Percentiles rank a stretch among this genome's conserved stretches.
Conservation (phyloP, 2,888 invertebrate genomes). For the Epinotia ramella region DNA sequence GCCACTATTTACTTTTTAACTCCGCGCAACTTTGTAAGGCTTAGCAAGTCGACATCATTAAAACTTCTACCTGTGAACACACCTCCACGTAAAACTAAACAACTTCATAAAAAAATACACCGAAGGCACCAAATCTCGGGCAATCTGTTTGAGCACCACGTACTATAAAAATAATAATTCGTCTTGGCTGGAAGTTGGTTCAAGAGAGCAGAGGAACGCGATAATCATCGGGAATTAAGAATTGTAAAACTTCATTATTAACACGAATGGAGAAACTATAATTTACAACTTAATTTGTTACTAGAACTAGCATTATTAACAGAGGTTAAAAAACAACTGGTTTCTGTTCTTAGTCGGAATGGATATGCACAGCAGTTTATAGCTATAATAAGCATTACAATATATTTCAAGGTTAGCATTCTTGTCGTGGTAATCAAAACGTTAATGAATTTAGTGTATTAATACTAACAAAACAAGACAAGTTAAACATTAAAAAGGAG, state of each 20-base stretch:
- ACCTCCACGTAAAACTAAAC: conserved; percentile 39
- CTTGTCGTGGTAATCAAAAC: no score
- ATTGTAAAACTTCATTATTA: conserved; percentile 22
- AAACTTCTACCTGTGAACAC: conserved; percentile 44
- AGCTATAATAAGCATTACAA: background rate
- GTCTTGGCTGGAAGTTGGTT: conserved; percentile 59
- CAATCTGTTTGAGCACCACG: conserved; percentile 77
- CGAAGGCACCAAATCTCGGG: conserved; percentile 78
- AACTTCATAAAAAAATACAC: conserved; percentile 47
- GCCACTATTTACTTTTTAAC: conserved; percentile 39
- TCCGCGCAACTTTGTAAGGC: conserved; percentile 40
- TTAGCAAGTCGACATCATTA: conserved; percentile 40
- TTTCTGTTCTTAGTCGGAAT: background rate
- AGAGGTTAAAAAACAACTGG: background rate
- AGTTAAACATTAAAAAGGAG: no score
- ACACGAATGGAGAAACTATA: conserved; percentile 11
- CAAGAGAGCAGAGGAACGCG: conserved; percentile 48
- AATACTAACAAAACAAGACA: background rate
- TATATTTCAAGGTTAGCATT: background rate
- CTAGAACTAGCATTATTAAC: background rate
- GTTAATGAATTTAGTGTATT: background rate
- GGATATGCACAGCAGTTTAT: background rate
- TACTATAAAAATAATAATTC: conserved; percentile 82
- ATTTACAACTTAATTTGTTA: conserved; percentile 21
- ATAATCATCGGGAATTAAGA: conserved; percentile 16